These are phyloP conservation scores for Nicator chloris DNA, from an alignment of 2,113 vertebrate species.

Conservation along the genomic window DNA sequence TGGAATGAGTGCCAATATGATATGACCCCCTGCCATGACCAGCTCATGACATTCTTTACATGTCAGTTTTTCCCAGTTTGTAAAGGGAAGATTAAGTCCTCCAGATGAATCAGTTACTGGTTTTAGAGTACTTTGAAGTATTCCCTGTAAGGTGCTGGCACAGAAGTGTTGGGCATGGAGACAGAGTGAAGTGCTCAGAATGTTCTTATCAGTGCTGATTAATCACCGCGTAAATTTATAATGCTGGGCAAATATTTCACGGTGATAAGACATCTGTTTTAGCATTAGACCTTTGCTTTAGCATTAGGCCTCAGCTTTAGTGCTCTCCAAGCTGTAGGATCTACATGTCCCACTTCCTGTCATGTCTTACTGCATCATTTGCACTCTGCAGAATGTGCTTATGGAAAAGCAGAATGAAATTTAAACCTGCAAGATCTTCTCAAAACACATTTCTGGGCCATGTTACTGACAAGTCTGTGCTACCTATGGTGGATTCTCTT, in stretches of 20 bases:
- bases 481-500: background rate
- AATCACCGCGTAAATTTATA: background rate
- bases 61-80: background rate
- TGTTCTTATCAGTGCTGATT: background rate
- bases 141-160: background rate
- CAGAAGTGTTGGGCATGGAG: background rate
- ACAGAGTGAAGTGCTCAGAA: background rate
- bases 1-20: background rate
- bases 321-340: background rate
- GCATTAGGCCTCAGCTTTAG: background rate
- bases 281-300: background rate
- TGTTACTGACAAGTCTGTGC: background rate
- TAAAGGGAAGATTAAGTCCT: background rate
- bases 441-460: background rate
- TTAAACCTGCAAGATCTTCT: background rate
- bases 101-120: background rate
- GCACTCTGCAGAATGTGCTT: background rate
- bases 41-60: background rate
- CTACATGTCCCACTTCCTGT: background rate
- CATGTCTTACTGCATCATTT: background rate
- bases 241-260: background rate
- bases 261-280: background rate
- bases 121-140: background rate
- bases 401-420: background rate
- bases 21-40: accelerated